A percentile compares a stretch with the other conserved stretches of the same genome.
These are phyloP conservation scores for Zelleria hepariella DNA, from an alignment of 2,888 invertebrate genomes.

Conservation along the genomic window DNA sequence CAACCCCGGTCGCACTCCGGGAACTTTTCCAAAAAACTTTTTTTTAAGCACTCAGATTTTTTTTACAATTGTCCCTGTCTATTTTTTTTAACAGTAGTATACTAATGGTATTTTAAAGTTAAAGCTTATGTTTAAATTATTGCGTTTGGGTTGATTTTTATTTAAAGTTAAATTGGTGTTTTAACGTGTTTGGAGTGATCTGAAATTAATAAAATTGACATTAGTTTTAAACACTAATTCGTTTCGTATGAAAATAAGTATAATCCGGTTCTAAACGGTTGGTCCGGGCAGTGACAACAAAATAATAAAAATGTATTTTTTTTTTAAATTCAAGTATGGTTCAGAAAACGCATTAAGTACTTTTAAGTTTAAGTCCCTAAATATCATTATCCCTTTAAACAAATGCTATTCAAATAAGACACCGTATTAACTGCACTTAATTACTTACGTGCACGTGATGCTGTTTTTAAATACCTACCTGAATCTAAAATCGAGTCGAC, in stretches of 20 bases:
- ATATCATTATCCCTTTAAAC: no score
- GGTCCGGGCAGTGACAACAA: background rate
- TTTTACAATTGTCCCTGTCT: no score
- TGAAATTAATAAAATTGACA: background rate
- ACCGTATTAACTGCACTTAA: background rate
- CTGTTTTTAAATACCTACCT: slow-evolving; percentile 20
- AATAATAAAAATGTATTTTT: background rate
- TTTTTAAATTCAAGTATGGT: background rate
- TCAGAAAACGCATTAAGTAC: no score
- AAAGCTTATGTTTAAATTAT: background rate
- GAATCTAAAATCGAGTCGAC: slow-evolving; percentile 1
- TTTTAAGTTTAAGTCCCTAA: no score
- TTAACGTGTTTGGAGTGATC: background rate
- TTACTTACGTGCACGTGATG: slow-evolving; percentile 40
- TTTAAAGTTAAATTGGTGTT: background rate
- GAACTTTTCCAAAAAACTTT: background rate
- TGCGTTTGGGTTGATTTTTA: background rate
- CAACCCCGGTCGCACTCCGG: no score
- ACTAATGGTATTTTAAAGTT: background rate
- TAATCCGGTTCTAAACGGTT: background rate
- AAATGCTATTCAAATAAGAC: no score
- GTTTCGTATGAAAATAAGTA: background rate
- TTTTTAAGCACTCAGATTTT: no score
- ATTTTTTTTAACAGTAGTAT: background rate
- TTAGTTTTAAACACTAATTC: background rate